phyloP scores from a whole-genome alignment of 2,888 invertebrate genomes.

The Noctua pronuba region DNA sequence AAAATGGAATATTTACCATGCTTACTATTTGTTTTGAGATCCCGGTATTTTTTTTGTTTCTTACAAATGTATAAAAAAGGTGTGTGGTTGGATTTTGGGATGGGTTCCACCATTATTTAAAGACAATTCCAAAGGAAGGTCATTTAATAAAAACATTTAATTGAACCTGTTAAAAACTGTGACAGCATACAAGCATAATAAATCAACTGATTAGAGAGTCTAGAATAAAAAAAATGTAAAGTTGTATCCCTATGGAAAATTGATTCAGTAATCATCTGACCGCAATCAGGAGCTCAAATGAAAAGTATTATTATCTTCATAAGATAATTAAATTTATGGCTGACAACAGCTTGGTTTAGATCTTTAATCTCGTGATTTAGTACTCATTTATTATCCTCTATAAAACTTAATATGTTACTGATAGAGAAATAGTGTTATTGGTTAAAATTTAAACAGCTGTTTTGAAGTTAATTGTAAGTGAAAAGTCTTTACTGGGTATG shows the following conservation, averaged over 20 bases:
- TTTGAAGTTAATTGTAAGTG: background rate
- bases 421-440: conserved; percentile 8
- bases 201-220: background rate
- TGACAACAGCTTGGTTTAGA: conserved; percentile 27
- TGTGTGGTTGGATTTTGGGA: background rate
- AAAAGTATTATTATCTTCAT: conserved; percentile 21
- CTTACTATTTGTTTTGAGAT: too few species aligned
- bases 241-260: background rate
- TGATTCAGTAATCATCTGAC: background rate
- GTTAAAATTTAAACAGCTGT: background rate
- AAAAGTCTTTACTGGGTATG: background rate
- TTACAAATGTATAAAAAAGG: background rate
- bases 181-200: too few species aligned
- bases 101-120: background rate
- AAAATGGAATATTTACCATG: too few species aligned
- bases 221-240: background rate
- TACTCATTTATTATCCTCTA: conserved; percentile 13
- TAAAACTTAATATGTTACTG: conserved; percentile 6
- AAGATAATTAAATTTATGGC: conserved; percentile 46
- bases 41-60: too few species aligned
- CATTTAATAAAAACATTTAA: background rate
- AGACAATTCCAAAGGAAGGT: background rate
- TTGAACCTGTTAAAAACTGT: background rate
- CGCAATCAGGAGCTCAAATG: conserved; percentile 10
- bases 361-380: conserved; percentile 40